phyloP scores from a whole-genome alignment of 2,797 vertebrate genomes.

The Halcyon badia region DNA sequence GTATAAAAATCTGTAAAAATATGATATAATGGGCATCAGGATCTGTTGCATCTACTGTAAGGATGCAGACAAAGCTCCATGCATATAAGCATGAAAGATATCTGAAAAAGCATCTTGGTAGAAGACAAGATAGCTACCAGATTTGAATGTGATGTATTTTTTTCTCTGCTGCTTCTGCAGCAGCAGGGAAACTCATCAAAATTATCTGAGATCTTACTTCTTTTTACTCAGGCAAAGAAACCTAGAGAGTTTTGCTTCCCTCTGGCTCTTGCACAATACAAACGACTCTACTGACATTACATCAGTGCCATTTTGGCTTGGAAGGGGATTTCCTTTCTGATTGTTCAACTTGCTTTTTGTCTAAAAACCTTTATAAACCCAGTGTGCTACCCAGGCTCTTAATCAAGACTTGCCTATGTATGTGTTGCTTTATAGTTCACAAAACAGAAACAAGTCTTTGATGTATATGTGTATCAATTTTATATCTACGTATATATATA shows the following conservation, averaged over 20 bases:
- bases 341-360: neutral
- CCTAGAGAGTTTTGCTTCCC: neutral
- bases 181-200: neutral
- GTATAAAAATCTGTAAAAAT: neutral
- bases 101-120: neutral
- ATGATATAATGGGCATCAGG: neutral
- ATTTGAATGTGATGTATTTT: neutral
- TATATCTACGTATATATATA: neutral
- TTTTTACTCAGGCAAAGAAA: neutral
- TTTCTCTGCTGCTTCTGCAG: neutral
- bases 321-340: neutral
- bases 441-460: neutral
- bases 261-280: neutral
- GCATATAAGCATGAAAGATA: neutral
- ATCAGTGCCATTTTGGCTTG: neutral
- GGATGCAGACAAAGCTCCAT: neutral
- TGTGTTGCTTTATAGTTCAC: neutral
- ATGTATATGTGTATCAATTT: accelerated
- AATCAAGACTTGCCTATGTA: neutral
- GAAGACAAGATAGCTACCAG: neutral
- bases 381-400: neutral
- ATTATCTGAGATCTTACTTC: neutral
- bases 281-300: neutral
- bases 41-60: neutral
- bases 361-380: neutral